Conservation (phyloP, 1,140 invertebrate genomes). For the Zophobas atratus region DNA sequence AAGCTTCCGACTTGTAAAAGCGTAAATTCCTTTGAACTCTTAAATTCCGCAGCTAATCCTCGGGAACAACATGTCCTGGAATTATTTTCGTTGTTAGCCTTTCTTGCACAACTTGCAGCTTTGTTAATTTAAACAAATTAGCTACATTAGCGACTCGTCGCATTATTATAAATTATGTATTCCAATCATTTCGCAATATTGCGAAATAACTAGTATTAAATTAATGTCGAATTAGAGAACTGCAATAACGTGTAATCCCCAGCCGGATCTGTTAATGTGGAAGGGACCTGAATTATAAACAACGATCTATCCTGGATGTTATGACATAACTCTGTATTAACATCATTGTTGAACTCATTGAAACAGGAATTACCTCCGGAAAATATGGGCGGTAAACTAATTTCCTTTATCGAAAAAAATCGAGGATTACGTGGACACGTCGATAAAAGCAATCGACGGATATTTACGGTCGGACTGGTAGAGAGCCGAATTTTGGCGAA, state of each 20-base stretch:
- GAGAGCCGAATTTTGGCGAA: conserved; percentile 5
- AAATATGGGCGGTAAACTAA: conserved; percentile 35
- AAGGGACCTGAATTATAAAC: conserved; percentile 36
- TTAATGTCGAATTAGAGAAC: conserved; percentile 39
- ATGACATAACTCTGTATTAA: conserved; percentile 39
- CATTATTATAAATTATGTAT: conserved; percentile 34
- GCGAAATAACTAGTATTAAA: conserved; percentile 29
- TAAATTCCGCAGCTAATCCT: conserved; percentile 11
- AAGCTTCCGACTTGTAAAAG: conserved; percentile 6
- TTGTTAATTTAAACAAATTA: conserved; percentile 20
- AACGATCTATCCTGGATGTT: conserved; percentile 1
- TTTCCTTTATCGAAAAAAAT: conserved; percentile 32
- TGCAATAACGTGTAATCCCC: conserved; percentile 36
- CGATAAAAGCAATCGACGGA: conserved; percentile 40
- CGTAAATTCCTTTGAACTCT: conserved; percentile 27
- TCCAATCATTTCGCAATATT: conserved; percentile 33
- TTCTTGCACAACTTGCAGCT: neutral
- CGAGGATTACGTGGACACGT: conserved; percentile 25
- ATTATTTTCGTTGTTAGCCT: too few relatives aligned
- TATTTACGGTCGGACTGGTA: conserved; percentile 29
- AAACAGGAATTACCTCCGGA: conserved; percentile 15
- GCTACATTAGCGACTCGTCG: neutral
- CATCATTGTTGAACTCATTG: conserved; percentile 37
- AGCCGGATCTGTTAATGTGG: conserved; percentile 38
- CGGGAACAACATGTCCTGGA: neutral